Evolutionary conservation across 2,113 vertebrate species (phyloP).

Genomic region (Tragelaphus imberbis): DNA sequence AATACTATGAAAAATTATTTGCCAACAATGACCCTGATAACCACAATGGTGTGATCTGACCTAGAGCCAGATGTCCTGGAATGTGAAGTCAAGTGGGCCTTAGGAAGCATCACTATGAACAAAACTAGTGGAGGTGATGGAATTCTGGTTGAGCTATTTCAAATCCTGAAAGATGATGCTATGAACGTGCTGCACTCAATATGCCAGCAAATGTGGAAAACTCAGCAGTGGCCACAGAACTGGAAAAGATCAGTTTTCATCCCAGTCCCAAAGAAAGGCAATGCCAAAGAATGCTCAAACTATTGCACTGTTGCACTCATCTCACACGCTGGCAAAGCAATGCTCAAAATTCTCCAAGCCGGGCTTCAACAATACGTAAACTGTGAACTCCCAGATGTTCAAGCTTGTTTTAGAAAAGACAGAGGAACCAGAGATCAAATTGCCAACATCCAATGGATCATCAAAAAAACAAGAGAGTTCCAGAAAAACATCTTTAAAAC

Average conservation of each 20-base stretch:
- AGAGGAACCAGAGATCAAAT: background rate
- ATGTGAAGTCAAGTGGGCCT: background rate
- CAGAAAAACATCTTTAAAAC: background rate
- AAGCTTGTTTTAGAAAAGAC: background rate
- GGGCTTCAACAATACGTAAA: background rate
- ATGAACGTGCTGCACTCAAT: background rate
- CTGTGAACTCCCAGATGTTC: background rate
- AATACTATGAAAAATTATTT: background rate
- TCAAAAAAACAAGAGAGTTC: background rate
- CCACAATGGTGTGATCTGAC: background rate
- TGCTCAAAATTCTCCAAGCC: background rate
- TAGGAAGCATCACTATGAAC: background rate
- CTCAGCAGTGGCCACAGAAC: background rate
- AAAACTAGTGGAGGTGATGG: background rate
- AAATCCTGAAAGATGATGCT: background rate
- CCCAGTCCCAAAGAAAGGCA: background rate
- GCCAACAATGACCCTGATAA: background rate
- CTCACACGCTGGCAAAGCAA: background rate
- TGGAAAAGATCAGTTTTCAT: background rate
- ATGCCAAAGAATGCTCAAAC: background rate
- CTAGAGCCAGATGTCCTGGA: background rate
- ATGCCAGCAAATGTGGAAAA: background rate
- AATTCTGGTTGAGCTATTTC: background rate
- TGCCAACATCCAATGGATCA: background rate
- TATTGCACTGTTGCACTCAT: background rate